These are phyloP conservation scores for Lutraria rhynchaena DNA, from an alignment of 1,140 invertebrate species.

Conservation along the genomic window DNA sequence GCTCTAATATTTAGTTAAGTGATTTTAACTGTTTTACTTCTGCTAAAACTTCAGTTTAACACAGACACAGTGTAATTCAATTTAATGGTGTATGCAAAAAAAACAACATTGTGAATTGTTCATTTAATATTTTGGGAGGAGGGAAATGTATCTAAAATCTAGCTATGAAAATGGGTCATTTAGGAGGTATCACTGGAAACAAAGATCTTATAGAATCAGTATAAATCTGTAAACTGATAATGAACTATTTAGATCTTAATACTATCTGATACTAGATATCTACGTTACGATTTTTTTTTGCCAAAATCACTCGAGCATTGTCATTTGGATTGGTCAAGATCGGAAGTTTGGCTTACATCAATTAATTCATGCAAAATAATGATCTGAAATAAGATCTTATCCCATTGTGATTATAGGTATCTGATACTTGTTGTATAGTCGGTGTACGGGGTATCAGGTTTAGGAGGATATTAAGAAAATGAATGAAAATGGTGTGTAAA, in stretches of 20 bases:
- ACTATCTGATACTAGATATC: slow-evolving; percentile 3
- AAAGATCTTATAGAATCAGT: slow-evolving; percentile 1
- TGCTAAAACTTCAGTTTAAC: too few species aligned
- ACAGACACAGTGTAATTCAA: too few species aligned
- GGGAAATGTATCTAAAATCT: too few species aligned
- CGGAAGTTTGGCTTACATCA: slow-evolving; percentile 29
- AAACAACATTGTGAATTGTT: too few species aligned
- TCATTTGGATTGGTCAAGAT: slow-evolving; percentile 2
- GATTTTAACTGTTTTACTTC: too few species aligned
- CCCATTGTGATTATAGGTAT: slow-evolving; percentile 25
- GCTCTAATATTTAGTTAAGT: too few species aligned
- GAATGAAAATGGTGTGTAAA: slow-evolving; percentile 7
- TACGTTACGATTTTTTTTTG: neutral
- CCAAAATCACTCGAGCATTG: neutral
- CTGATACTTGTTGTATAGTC: slow-evolving; percentile 35
- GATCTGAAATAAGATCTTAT: slow-evolving; percentile 33
- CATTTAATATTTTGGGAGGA: too few species aligned
- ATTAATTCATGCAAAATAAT: slow-evolving; percentile 44
- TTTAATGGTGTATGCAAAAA: too few species aligned
- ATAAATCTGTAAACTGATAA: slow-evolving; percentile 33
- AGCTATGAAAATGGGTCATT: too few species aligned
- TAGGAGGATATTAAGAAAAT: slow-evolving; percentile 1
- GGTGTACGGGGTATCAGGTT: slow-evolving; percentile 17
- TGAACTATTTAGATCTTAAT: slow-evolving; percentile 1
- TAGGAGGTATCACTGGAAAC: slow-evolving; percentile 2